Percentiles rank a stretch among this genome's conserved stretches.
phyloP scores from a whole-genome alignment of 2,888 invertebrate species.

The Acrobasis suavella region DNA sequence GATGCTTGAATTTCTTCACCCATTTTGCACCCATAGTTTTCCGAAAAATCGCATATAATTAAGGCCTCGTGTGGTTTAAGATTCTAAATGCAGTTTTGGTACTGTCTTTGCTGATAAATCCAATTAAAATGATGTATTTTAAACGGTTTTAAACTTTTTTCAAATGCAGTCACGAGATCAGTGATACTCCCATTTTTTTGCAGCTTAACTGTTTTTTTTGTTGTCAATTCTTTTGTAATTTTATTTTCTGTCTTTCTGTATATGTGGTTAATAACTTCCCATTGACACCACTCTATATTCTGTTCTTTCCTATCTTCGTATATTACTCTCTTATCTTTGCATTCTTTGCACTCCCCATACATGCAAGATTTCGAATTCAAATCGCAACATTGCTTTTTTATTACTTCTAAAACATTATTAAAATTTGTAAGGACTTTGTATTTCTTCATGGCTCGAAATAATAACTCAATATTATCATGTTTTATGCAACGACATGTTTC shows the following conservation, averaged over 20 bases:
- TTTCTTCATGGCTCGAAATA: neutral
- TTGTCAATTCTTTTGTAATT: neutral
- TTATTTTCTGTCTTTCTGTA: neutral
- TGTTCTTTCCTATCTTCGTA: neutral
- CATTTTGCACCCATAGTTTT: constrained; percentile 20
- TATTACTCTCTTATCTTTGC: neutral
- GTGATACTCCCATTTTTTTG: neutral
- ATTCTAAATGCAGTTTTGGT: neutral
- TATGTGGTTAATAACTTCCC: neutral
- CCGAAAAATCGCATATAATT: constrained; percentile 19
- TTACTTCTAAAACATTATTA: neutral
- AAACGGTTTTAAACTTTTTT: neutral
- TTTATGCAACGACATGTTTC: constrained; percentile 35
- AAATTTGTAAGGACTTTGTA: neutral
- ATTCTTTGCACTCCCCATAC: neutral
- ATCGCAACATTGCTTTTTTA: neutral
- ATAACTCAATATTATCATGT: constrained; percentile 29
- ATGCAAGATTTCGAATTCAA: neutral
- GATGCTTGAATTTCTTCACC: constrained; percentile 17
- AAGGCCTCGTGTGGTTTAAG: neutral
- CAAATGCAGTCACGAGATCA: neutral
- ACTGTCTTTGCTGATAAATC: neutral
- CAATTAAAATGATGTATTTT: constrained; percentile 2
- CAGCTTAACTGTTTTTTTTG: neutral
- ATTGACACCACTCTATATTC: neutral